These are phyloP conservation scores for Synaphobranchus kaupii DNA, from an alignment of 2,797 vertebrate species.

Conservation along the genomic window DNA sequence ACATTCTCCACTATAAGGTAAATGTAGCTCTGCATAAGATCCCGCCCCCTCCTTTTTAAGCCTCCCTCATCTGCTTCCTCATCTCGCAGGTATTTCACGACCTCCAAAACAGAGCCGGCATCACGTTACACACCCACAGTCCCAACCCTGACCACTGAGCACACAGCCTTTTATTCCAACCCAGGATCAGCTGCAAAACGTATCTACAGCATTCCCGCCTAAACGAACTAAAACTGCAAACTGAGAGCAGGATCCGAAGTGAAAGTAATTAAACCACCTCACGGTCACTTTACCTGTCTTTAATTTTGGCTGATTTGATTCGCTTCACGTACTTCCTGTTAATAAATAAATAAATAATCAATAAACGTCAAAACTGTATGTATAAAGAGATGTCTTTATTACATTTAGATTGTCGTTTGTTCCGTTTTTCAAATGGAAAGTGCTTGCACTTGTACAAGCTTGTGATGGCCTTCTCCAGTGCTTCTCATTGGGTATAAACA, in stretches of 20 bases:
- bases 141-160: neutral
- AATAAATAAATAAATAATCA: neutral
- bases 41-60: neutral
- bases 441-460: neutral
- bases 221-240: neutral
- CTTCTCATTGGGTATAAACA: no score
- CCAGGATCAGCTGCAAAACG: neutral
- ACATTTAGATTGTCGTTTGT: neutral
- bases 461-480: neutral
- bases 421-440: neutral
- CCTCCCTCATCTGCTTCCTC: neutral
- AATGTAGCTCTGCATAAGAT: neutral
- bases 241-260: neutral
- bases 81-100: neutral
- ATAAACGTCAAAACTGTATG: neutral
- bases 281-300: neutral
- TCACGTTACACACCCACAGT: neutral
- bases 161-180: neutral
- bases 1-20: neutral
- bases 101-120: neutral
- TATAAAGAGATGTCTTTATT: neutral
- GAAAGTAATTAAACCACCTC: neutral
- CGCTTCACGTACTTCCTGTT: neutral
- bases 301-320: neutral
- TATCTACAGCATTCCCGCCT: neutral